Percentiles rank a stretch among this genome's conserved stretches.
Conservation (phyloP, 2,888 invertebrate species). For the Heliconius sara region DNA sequence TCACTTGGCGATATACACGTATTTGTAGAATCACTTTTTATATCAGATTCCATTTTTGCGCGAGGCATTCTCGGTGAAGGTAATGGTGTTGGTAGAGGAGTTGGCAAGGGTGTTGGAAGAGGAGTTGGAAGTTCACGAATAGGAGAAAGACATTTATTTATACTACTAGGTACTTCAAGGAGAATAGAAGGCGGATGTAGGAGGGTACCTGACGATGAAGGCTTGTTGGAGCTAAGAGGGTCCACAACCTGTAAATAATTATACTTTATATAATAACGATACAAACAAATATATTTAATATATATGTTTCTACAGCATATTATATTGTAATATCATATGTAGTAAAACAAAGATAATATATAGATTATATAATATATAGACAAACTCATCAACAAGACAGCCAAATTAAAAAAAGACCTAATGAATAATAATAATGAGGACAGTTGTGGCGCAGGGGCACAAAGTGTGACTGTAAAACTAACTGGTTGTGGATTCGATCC, state of each 20-base stretch:
- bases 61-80: slow-evolving; percentile 77
- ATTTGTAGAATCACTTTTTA: slow-evolving; percentile 62
- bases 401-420: no score
- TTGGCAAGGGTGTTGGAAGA: slow-evolving; percentile 85
- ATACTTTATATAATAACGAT: slow-evolving; percentile 4
- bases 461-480: no score
- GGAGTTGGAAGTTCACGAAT: slow-evolving; percentile 88
- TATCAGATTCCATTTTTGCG: slow-evolving; percentile 66
- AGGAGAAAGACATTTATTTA: slow-evolving; percentile 91
- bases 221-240: slow-evolving; percentile 87
- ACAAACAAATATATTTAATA: slow-evolving; percentile 22
- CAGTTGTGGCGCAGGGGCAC: no score
- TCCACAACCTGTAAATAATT: slow-evolving; percentile 84
- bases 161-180: slow-evolving; percentile 89
- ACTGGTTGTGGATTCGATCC: no score
- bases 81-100: slow-evolving; percentile 80
- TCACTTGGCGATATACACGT: slow-evolving; percentile 73
- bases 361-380: no score
- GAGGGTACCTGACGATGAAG: slow-evolving; percentile 82
- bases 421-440: no score
- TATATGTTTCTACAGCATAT: background rate
- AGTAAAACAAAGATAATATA: background rate
- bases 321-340: background rate
- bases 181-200: slow-evolving; percentile 90
- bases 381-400: background rate